These are phyloP conservation scores for Emmelina monodactyla DNA, from an alignment of 2,888 invertebrate species.

Conservation along the genomic window DNA sequence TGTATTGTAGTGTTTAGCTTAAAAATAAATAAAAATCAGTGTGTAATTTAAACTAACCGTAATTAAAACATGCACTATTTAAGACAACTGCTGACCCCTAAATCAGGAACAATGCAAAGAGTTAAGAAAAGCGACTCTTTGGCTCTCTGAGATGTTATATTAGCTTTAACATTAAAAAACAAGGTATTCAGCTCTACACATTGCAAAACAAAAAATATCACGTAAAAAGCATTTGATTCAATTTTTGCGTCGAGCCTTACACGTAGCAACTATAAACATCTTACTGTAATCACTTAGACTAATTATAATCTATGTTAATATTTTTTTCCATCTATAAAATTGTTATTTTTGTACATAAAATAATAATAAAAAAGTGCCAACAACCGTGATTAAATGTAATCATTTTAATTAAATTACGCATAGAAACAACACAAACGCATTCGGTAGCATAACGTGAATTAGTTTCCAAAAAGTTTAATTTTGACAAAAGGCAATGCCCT, in stretches of 20 bases:
- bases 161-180: constrained; percentile 11
- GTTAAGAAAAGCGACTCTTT: constrained; percentile 53
- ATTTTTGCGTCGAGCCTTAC: background rate
- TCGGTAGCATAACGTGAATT: background rate
- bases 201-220: background rate
- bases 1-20: constrained; percentile 48
- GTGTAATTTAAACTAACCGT: too few relatives aligned
- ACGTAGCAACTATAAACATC: background rate
- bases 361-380: constrained; percentile 60
- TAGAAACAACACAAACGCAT: constrained; percentile 37
- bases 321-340: constrained; percentile 42
- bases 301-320: constrained; percentile 49
- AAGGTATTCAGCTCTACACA: too few relatives aligned
- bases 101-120: constrained; percentile 51
- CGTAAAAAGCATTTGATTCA: background rate
- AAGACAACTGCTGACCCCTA: constrained; percentile 20
- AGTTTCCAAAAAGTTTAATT: background rate
- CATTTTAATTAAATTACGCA: constrained; percentile 48
- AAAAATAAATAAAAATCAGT: constrained; percentile 55
- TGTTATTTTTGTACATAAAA: constrained; percentile 60
- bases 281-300: constrained; percentile 26
- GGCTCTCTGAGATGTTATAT: constrained; percentile 40
- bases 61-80: constrained; percentile 40
- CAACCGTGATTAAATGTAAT: constrained; percentile 57
- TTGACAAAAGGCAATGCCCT: too few relatives aligned